Conservation (phyloP, 1,140 invertebrate species). For the Limonius californicus region DNA sequence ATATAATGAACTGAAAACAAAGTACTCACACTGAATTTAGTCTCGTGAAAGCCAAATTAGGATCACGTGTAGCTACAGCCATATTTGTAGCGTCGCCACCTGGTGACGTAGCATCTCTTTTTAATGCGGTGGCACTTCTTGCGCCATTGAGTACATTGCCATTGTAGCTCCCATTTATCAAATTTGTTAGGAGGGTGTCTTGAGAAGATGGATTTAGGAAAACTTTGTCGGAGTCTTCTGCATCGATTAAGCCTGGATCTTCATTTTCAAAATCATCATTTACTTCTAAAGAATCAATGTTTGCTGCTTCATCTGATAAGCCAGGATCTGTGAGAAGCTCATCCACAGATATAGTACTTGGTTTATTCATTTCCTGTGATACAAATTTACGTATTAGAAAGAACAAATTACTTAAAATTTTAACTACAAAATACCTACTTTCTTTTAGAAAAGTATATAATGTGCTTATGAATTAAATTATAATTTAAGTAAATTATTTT, state of each 20-base stretch:
- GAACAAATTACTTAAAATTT: too few relatives aligned
- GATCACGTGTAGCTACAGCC: neutral
- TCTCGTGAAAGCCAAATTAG: neutral
- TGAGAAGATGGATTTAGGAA: slow-evolving; percentile 35
- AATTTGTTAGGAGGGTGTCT: slow-evolving; percentile 37
- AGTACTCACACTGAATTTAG: slow-evolving; percentile 19
- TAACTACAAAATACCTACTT: too few relatives aligned
- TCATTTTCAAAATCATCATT: neutral
- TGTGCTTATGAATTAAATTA: too few relatives aligned
- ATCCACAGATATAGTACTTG: slow-evolving; percentile 16
- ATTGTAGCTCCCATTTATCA: slow-evolving; percentile 34
- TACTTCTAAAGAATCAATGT: neutral
- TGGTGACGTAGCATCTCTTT: too few relatives aligned
- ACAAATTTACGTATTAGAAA: too few relatives aligned
- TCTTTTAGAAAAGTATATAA: too few relatives aligned
- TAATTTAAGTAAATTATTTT: too few relatives aligned
- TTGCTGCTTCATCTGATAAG: slow-evolving; percentile 9
- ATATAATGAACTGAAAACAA: too few relatives aligned
- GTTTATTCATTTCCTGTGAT: too few relatives aligned
- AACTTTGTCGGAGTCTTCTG: slow-evolving; percentile 21
- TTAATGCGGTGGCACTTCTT: too few relatives aligned
- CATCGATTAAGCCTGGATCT: neutral
- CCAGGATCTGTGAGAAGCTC: slow-evolving; percentile 25
- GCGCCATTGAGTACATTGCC: neutral
- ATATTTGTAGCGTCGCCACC: neutral